Evolutionary conservation across 2,113 vertebrate species (phyloP).

Genomic region (Anoura caudifer): DNA sequence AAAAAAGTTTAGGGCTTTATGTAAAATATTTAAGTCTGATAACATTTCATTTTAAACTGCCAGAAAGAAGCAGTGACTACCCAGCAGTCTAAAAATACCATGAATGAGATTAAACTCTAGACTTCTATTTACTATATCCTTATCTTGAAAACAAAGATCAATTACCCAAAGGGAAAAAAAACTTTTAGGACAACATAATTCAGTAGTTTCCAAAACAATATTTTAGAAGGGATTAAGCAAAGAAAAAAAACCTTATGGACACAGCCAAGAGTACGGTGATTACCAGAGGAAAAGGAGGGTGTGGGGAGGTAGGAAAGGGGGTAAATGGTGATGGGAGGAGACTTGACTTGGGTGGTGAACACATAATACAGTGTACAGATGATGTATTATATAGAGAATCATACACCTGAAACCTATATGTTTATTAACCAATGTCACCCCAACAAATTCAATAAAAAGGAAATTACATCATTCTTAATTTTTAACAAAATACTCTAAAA

Average conservation of each 20-base stretch:
- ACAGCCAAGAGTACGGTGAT: too few species aligned
- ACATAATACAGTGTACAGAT: too few species aligned
- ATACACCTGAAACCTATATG: too few species aligned
- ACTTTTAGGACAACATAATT: not conserved
- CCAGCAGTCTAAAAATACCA: not conserved
- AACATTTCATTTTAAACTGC: conserved; percentile 20
- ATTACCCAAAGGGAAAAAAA: not conserved
- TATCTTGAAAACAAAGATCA: conserved; percentile 7
- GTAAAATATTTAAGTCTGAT: not conserved
- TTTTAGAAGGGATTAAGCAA: not conserved
- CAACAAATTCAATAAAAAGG: not conserved
- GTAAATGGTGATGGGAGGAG: too few species aligned
- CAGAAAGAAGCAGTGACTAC: not conserved
- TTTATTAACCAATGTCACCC: too few species aligned
- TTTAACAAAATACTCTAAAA: conserved; percentile 24
- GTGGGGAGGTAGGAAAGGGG: too few species aligned
- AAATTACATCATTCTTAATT: not conserved
- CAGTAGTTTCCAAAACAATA: not conserved
- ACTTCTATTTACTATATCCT: not conserved
- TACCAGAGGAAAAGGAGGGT: too few species aligned
- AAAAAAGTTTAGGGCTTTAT: not conserved
- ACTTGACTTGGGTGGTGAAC: too few species aligned
- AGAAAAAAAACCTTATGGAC: too few species aligned
- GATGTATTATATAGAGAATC: too few species aligned
- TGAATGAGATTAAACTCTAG: not conserved